These are phyloP conservation scores for Pachyrhynchus sulphureomaculatus DNA, from an alignment of 1,140 invertebrate genomes.

Conservation along the genomic window DNA sequence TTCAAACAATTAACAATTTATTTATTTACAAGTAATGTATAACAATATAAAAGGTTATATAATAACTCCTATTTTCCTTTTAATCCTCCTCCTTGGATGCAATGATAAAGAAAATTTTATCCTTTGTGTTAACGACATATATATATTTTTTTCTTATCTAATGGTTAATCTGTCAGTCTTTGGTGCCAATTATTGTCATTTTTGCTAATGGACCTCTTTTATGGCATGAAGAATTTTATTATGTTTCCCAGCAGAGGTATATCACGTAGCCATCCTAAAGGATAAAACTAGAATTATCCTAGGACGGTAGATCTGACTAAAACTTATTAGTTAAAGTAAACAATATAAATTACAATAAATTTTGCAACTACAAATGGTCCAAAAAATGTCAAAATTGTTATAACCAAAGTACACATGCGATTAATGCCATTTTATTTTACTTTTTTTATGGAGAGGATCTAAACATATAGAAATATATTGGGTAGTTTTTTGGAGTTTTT, in stretches of 20 bases:
- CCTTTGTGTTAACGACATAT: background rate
- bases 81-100: conserved; percentile 8
- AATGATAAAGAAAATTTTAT: conserved; percentile 2
- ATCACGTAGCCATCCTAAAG: conserved; percentile 27
- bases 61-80: too few species aligned
- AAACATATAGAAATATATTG: conserved; percentile 25
- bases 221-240: conserved; percentile 33
- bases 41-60: too few species aligned
- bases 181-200: conserved; percentile 17
- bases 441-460: conserved; percentile 9
- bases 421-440: background rate
- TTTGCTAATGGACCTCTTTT: conserved; percentile 18
- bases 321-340: background rate
- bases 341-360: conserved; percentile 4
- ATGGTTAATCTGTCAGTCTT: conserved; percentile 24
- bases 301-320: conserved; percentile 17
- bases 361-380: background rate
- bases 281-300: conserved; percentile 35
- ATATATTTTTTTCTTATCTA: conserved; percentile 11
- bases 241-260: conserved; percentile 28
- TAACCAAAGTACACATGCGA: background rate
- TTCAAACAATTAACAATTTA: too few species aligned
- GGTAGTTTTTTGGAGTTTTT: conserved; percentile 25
- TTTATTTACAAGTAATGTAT: too few species aligned
- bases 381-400: background rate